Conservation (phyloP, 2,113 vertebrate genomes). For the Otis tarda region DNA sequence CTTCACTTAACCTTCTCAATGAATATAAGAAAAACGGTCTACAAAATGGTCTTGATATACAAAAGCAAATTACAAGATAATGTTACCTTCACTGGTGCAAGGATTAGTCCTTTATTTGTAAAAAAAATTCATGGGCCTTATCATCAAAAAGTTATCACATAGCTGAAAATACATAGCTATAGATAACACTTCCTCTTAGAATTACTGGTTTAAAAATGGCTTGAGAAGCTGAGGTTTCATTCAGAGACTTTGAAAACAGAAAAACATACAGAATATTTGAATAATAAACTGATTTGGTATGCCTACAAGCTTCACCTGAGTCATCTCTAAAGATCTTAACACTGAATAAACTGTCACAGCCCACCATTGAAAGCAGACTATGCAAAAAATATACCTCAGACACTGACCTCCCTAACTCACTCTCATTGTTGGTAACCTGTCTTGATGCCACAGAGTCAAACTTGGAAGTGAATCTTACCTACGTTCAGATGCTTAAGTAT, state of each 20-base stretch:
- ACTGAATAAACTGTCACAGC: not conserved
- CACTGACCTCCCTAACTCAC: not conserved
- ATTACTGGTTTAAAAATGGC: not conserved
- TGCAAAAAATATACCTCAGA: not conserved
- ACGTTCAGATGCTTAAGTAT: not conserved
- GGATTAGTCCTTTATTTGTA: not conserved
- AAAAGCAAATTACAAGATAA: not conserved
- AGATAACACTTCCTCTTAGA: not conserved
- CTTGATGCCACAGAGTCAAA: not conserved
- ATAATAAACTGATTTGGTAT: not conserved
- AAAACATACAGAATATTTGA: not conserved
- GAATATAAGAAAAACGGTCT: not conserved
- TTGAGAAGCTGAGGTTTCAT: not conserved
- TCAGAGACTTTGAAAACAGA: not conserved
- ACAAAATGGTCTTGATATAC: not conserved
- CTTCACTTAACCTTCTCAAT: not conserved
- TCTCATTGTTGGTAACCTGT: not conserved
- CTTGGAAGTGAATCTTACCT: not conserved
- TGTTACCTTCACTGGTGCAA: not conserved
- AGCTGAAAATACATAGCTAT: not conserved
- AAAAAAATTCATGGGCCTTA: not conserved
- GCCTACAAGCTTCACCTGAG: not conserved
- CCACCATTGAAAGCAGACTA: not conserved
- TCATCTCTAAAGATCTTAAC: not conserved
- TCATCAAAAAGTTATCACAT: not conserved